phyloP scores from a whole-genome alignment of 2,888 invertebrate genomes.

The Cheilosia scutellata region DNA sequence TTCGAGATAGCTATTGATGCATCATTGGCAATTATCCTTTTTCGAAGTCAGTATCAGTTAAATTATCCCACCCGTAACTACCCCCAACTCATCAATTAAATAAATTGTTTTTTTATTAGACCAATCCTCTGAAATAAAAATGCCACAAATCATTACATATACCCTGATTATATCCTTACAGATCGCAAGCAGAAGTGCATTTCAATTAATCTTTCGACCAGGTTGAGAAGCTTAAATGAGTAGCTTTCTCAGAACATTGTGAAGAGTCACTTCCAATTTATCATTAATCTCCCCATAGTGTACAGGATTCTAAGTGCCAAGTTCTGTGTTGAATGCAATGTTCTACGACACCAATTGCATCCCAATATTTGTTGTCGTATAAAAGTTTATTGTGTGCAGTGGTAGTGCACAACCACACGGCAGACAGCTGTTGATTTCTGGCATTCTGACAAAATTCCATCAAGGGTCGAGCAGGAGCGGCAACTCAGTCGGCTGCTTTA shows the following conservation, averaged over 20 bases:
- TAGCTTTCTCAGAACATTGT: conserved; percentile 19
- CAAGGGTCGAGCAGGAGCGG: conserved; percentile 13
- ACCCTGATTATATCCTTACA: neutral
- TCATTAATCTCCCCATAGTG: conserved; percentile 26
- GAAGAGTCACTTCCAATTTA: conserved; percentile 46
- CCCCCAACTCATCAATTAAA: too few relatives aligned
- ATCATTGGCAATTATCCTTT: too few relatives aligned
- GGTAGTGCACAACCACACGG: conserved; percentile 21
- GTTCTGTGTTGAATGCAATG: conserved; percentile 42
- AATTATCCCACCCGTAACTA: too few relatives aligned
- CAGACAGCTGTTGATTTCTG: conserved; percentile 69
- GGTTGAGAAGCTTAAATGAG: conserved; percentile 14
- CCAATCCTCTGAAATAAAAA: too few relatives aligned
- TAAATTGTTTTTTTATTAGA: too few relatives aligned
- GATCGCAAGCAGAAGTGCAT: conserved; percentile 26
- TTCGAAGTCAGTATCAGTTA: too few relatives aligned
- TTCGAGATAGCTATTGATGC: too few relatives aligned
- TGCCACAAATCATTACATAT: too few relatives aligned
- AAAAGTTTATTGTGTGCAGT: conserved; percentile 3
- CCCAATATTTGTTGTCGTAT: conserved; percentile 27
- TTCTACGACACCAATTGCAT: conserved; percentile 34
- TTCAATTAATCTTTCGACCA: conserved; percentile 55
- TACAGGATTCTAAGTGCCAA: conserved; percentile 30
- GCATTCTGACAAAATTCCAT: conserved; percentile 69
- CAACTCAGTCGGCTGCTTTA: neutral